Base-by-base conservation (phyloP, 2,113 vertebrate genomes). In the Cyrtonyx montezumae region DNA sequence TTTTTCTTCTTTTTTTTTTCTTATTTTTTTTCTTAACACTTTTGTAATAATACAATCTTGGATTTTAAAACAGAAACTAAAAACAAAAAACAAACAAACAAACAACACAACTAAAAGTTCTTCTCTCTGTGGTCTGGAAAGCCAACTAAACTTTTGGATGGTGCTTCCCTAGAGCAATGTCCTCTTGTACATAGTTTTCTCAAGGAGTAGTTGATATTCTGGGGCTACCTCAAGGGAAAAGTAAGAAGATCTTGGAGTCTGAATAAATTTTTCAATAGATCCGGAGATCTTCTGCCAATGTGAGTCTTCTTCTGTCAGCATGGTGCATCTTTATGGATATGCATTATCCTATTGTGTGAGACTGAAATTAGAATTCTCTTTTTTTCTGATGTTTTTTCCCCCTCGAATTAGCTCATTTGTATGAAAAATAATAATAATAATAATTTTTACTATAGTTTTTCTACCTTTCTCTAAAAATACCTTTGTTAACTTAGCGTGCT, bases 381-480 rank as follows among this genome's bases (percentile, higher is more conserved):
- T 37, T 36, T 46, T 34, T 20, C 13, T 34, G 20, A 28, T 62
- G 55, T 28, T 67, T 56, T 51, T 37, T 2, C 3, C 12, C 12
- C 5, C 6, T 80, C 76, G 13, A 62, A 8, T 37, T 34, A 66
- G 8, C n/a, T 73, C 18, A 51, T 74, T 70, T 63, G 3, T 85
- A 58, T 32, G 2, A 42, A 32, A 18, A 74, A 66, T n/a, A n/a
- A n/a, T n/a, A 70, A 59, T n/a, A 59, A n/a, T 53, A 58, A 51
- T 10, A 10, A 17, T 85, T 91, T 87, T 86, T 4, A 40, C 36
- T 45, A 2, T 28, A 13, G 1, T 28, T 84, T 62, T 92, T 79
- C 70, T 92, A 4, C 23, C 11, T 71, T 81, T 87, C 3, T 83
- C 65, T 96, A 43, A 56, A 79, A 95, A 79, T 40, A 51, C 28